These are phyloP conservation scores for Cantharis nigra DNA, from an alignment of 2,888 invertebrate species.

Conservation along the genomic window DNA sequence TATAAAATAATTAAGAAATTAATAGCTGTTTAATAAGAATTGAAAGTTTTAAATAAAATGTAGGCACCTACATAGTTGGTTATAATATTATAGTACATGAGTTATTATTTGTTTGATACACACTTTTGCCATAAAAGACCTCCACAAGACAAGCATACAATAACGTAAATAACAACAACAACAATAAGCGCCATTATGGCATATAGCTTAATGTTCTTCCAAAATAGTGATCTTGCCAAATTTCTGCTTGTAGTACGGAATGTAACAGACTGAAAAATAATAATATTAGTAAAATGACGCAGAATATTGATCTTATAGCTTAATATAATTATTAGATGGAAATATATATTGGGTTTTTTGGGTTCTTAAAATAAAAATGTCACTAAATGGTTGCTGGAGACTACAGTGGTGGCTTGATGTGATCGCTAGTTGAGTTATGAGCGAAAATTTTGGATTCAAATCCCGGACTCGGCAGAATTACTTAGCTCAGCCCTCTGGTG, in stretches of 20 bases:
- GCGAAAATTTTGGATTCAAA: too few species aligned
- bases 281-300: too few species aligned
- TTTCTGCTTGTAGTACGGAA: slow-evolving; percentile 86
- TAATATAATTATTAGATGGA: too few species aligned
- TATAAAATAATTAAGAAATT: neutral
- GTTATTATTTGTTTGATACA: slow-evolving; percentile 46
- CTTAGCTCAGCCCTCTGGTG: too few species aligned
- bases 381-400: too few species aligned
- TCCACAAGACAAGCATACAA: slow-evolving; percentile 87
- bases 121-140: slow-evolving; percentile 80
- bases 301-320: too few species aligned
- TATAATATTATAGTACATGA: neutral
- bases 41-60: neutral
- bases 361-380: too few species aligned
- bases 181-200: slow-evolving; percentile 70
- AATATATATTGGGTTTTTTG: too few species aligned
- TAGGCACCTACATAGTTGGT: neutral
- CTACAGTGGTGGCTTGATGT: too few species aligned
- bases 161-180: slow-evolving; percentile 76
- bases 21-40: neutral
- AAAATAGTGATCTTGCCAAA: slow-evolving; percentile 84
- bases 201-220: slow-evolving; percentile 93
- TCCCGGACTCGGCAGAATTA: too few species aligned
- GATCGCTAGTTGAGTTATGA: too few species aligned
- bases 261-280: slow-evolving; percentile 75